Percentiles rank a stretch among this genome's conserved stretches.
These are phyloP conservation scores for Rhodophaea formosa DNA, from an alignment of 2,888 invertebrate genomes.

Conservation along the genomic window DNA sequence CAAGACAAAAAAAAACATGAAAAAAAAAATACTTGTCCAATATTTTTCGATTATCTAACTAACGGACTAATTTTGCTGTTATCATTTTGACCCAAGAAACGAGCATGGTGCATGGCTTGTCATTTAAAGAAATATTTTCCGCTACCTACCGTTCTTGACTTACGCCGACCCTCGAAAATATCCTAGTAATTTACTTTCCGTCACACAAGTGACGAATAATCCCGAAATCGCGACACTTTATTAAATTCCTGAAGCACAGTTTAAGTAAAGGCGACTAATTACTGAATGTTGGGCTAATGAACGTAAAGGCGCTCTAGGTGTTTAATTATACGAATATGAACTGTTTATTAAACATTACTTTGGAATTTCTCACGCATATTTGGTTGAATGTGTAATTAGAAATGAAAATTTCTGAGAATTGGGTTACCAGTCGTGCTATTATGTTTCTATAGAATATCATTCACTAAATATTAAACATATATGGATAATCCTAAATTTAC, in stretches of 20 bases:
- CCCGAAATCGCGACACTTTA: slow-evolving; percentile 24
- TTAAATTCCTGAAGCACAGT: slow-evolving; percentile 17
- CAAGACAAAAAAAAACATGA: too few species aligned
- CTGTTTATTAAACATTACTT: neutral
- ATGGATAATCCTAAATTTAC: too few species aligned
- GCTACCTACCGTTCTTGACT: slow-evolving; percentile 2
- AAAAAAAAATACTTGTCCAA: too few species aligned
- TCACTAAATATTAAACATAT: too few species aligned
- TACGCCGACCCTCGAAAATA: slow-evolving; percentile 21
- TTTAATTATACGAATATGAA: neutral
- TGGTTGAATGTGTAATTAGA: neutral
- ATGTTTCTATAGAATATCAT: too few species aligned
- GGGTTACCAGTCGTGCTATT: neutral
- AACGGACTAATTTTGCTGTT: too few species aligned
- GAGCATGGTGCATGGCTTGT: too few species aligned
- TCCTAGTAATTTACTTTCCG: slow-evolving; percentile 33
- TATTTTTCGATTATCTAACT: too few species aligned
- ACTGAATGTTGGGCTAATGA: neutral
- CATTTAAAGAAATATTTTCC: too few species aligned
- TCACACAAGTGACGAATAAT: slow-evolving; percentile 31
- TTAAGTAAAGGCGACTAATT: slow-evolving; percentile 7
- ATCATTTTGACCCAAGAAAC: too few species aligned
- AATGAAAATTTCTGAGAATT: neutral
- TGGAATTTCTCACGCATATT: neutral
- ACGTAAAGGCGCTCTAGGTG: neutral